Evolutionary conservation across 2,888 invertebrate species (phyloP), one percentile per base, ranked within the genome.

Genomic region (Adelphocoris suturalis): DNA sequence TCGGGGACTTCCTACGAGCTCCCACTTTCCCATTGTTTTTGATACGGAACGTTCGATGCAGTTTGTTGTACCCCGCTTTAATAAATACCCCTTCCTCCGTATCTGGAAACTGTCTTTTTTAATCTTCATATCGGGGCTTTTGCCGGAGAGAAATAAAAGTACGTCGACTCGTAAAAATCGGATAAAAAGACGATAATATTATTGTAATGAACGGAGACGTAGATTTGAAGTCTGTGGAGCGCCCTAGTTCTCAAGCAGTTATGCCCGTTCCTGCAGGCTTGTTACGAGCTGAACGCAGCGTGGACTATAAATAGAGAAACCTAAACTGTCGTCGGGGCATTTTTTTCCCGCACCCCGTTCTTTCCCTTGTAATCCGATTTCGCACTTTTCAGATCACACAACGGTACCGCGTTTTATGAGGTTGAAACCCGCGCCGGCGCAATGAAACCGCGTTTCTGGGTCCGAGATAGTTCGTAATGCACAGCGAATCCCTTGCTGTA

Each of bases 241-340:
- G 68, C 68, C 19, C 68, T 68, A 68, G 68, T 68, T 68, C 68
- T 68, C 68, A 68, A 68, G 68, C 68, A 23, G 68, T 68, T 68
- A 68, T 11, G 68, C 68, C 57, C 68, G 68, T 68, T 68, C 68
- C 68, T 68, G 23, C 11, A 68, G 27, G 12, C 68, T 68, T 23
- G 68, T 68, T 68, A 68, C 68, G 68, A 19, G 68, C 68, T 12
- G 68, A 68, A 68, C 68, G 68, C 68, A 68, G 23, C 27, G 68
- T 9, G 23, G 19, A 68, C 68, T 68, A 68, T 68, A 68, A 68
- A 68, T 68, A 68, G 68, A 68, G 68, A 68, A 68, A 68, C 68
- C 68, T 68, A 68, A 68, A 68, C 68, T 68, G 68, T 68, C 68
- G 68, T 68, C 68, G 19, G 68, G 68, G 13, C 68, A 13, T 68